Evolutionary conservation across 1,140 invertebrate species (phyloP).

Genomic region (Drosophila eugracilis): DNA sequence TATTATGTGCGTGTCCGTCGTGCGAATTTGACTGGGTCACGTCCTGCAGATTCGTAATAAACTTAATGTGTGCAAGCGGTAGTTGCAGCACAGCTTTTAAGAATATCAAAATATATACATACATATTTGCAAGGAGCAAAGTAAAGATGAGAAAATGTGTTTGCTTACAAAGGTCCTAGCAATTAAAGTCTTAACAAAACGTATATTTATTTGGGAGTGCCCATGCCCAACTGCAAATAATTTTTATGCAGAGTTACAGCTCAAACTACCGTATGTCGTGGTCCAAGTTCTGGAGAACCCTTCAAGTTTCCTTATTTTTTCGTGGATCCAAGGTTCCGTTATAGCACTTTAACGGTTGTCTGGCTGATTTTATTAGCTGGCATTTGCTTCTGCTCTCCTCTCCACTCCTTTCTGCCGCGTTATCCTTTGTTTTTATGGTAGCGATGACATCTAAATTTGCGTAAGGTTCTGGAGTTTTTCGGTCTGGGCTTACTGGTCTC

Average conservation of each 20-base stretch:
- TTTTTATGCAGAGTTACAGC: no score
- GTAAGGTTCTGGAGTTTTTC: constrained; percentile 41
- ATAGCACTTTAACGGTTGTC: constrained; percentile 54
- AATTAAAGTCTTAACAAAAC: no score
- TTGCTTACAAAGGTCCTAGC: no score
- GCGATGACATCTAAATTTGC: constrained; percentile 58
- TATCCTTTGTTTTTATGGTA: constrained; percentile 4
- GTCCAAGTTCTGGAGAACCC: no score
- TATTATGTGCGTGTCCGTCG: constrained; percentile 30
- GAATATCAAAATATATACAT: not conserved
- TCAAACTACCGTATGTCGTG: no score
- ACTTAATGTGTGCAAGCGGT: no score
- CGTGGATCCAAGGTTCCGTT: constrained; percentile 13
- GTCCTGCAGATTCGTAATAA: no score
- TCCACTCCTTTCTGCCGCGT: not conserved
- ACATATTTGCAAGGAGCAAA: no score
- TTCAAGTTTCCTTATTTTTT: not conserved
- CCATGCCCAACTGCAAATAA: no score
- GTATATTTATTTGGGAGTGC: no score
- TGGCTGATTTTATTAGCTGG: constrained; percentile 69
- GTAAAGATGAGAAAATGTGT: no score
- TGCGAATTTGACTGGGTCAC: constrained; percentile 45
- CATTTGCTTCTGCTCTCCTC: constrained; percentile 30
- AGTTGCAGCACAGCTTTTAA: no score
- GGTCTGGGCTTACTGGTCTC: constrained; percentile 50